Percentiles rank a stretch among this genome's conserved stretches.
Conservation (phyloP, 2,797 vertebrate species). For the Acanthurus lineatus region DNA sequence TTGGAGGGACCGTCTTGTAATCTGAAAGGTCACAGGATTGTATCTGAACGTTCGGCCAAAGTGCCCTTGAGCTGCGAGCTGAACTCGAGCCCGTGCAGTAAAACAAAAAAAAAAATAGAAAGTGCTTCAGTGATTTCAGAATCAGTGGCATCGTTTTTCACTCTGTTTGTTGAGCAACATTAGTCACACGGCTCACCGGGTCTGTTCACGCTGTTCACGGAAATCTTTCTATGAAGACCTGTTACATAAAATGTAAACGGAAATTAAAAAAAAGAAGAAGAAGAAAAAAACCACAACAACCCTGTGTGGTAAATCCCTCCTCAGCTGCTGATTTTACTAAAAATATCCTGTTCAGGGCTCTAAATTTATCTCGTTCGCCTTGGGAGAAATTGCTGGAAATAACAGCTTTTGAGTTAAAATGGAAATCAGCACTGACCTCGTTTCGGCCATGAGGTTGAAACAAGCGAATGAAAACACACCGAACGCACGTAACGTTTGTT, state of each 20-base stretch:
- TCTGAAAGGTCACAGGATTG: conserved; percentile 62
- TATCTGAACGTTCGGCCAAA: conserved; percentile 7
- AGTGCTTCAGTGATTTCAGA: neutral
- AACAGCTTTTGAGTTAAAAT: conserved; percentile 69
- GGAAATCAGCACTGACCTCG: conserved; percentile 73
- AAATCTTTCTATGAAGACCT: conserved; percentile 16
- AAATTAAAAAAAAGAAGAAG: conserved; percentile 19
- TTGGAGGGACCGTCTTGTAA: conserved; percentile 25
- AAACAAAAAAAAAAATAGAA: neutral
- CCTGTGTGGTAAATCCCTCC: conserved; percentile 63
- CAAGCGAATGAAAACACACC: conserved; percentile 63
- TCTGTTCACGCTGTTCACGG: conserved; percentile 11
- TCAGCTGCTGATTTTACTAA: conserved; percentile 65
- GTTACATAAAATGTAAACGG: conserved; percentile 53
- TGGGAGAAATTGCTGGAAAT: conserved; percentile 70
- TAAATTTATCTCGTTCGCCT: conserved; percentile 73
- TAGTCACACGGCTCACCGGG: conserved; percentile 15
- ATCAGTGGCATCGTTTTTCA: conserved; percentile 21
- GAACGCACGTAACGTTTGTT: conserved; percentile 59
- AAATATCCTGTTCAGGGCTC: conserved; percentile 64
- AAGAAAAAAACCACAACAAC: neutral
- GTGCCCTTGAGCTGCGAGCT: conserved; percentile 31
- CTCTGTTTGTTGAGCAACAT: conserved; percentile 32
- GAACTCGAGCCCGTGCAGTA: neutral
- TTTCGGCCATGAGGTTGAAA: conserved; percentile 65